Conservation (phyloP, 2,113 vertebrate genomes). For the Daubentonia madagascariensis region DNA sequence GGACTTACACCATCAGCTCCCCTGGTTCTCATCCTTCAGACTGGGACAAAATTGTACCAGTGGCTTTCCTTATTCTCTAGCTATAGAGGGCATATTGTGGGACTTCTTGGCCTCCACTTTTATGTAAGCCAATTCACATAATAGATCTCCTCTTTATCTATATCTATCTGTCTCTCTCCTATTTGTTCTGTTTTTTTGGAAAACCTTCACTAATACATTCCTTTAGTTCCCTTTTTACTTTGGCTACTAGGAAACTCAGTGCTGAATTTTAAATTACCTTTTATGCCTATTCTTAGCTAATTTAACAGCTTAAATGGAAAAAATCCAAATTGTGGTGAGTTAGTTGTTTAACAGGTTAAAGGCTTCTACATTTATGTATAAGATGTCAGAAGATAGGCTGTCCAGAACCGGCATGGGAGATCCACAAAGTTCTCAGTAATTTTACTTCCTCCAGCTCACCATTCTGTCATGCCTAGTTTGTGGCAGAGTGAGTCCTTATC, state of each 20-base stretch:
- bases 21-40: not conserved
- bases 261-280: not conserved
- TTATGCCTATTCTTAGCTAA: not conserved
- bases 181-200: not conserved
- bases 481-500: not conserved
- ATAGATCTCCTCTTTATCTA: not conserved
- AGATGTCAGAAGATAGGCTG: not conserved
- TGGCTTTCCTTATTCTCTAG: not conserved
- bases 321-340: not conserved
- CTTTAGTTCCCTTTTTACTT: not conserved
- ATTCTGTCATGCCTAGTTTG: not conserved
- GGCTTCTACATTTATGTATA: too few relatives aligned
- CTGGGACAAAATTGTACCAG: not conserved
- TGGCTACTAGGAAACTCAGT: not conserved
- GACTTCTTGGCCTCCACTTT: not conserved
- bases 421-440: not conserved
- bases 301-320: not conserved
- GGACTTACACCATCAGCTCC: not conserved
- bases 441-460: not conserved
- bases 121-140: not conserved
- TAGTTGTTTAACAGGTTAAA: not conserved
- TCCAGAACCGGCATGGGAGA: accelerated
- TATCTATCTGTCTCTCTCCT: not conserved
- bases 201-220: not conserved
- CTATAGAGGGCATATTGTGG: accelerated